These are phyloP conservation scores for Craniophora ligustri DNA, from an alignment of 2,888 invertebrate species.

Conservation along the genomic window DNA sequence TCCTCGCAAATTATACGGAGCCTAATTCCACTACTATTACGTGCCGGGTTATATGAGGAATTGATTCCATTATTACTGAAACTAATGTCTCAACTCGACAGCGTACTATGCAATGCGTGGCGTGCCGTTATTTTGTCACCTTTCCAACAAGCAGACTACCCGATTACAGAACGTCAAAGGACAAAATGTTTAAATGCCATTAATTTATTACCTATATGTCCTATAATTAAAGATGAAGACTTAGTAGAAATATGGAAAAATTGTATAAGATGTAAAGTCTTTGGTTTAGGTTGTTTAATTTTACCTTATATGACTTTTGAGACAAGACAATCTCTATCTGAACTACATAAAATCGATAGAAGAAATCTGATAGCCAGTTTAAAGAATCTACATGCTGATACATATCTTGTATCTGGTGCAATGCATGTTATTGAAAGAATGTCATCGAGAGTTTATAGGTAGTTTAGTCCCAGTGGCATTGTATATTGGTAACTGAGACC, in stretches of 20 bases:
- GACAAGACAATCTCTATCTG: conserved; percentile 73
- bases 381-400: conserved; percentile 82
- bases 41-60: conserved; percentile 75
- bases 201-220: conserved; percentile 82
- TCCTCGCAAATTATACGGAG: conserved; percentile 67
- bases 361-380: conserved; percentile 81
- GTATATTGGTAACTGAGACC: too few relatives aligned
- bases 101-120: conserved; percentile 78
- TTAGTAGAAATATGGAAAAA: conserved; percentile 84
- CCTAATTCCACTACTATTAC: conserved; percentile 72
- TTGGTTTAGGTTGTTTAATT: conserved; percentile 81
- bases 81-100: conserved; percentile 70
- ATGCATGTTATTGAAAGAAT: conserved; percentile 83
- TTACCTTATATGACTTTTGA: conserved; percentile 81
- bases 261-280: conserved; percentile 80
- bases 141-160: conserved; percentile 83
- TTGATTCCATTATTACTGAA: conserved; percentile 79
- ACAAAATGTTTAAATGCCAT: conserved; percentile 78
- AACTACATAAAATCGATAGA: conserved; percentile 81
- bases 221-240: conserved; percentile 81
- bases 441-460: conserved; percentile 68
- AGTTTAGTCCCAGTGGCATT: too few relatives aligned
- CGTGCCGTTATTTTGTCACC: conserved; percentile 79
- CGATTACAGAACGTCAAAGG: conserved; percentile 83
- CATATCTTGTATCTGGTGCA: conserved; percentile 82